These are phyloP conservation scores for Strongylocentrotus purpuratus DNA, from an alignment of 35 echinoderm and acorn worm species.

Conservation along the genomic window DNA sequence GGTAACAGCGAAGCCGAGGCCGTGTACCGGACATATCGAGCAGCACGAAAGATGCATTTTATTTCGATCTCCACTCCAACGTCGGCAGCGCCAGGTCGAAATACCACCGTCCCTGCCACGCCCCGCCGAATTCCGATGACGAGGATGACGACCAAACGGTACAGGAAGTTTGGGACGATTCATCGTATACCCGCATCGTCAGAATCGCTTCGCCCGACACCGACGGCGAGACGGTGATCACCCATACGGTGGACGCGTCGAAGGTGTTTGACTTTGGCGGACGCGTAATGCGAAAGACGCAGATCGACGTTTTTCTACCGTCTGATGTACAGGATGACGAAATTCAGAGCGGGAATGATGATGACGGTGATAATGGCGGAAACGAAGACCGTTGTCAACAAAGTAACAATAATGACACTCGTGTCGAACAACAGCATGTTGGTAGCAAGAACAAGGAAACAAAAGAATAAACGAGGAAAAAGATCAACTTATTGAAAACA, in stretches of 20 bases:
- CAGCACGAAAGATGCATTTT: conserved; percentile 27
- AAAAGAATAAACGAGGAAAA: background rate
- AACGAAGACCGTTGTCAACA: background rate
- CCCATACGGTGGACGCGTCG: conserved; percentile 15
- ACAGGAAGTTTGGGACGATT: conserved; percentile 9
- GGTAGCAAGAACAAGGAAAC: background rate
- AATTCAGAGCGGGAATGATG: background rate
- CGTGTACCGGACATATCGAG: background rate
- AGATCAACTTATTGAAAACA: background rate
- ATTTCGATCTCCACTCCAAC: background rate
- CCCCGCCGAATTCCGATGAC: background rate
- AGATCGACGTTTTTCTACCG: conserved; percentile 30
- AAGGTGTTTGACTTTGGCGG: conserved; percentile 47
- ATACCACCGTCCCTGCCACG: background rate
- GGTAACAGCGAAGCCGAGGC: background rate
- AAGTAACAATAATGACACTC: background rate
- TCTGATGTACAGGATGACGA: background rate
- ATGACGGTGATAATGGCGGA: background rate
- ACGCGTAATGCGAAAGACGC: background rate
- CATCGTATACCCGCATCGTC: conserved; percentile 1
- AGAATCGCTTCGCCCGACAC: conserved; percentile 4
- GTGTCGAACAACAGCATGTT: background rate
- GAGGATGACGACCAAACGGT: background rate
- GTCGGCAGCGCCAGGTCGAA: background rate
- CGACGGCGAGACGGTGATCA: conserved; percentile 30